phyloP scores from a whole-genome alignment of 2,113 vertebrate species.

The Pteropus alecto region DNA sequence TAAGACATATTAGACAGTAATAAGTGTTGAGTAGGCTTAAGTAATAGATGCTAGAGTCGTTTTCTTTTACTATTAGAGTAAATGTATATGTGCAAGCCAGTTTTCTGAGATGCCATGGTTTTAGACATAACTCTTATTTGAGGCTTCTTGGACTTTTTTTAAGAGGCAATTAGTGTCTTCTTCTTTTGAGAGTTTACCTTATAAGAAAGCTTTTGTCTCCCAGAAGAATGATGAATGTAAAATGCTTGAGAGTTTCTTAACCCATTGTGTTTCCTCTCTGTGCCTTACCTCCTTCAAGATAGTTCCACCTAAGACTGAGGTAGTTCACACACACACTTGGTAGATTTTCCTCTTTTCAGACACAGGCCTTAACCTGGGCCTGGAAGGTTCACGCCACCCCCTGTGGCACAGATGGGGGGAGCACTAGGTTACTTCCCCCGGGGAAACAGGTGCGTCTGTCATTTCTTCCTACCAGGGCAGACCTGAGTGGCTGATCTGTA shows the following conservation, averaged over 20 bases:
- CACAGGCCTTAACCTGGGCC: not conserved
- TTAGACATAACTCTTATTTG: not conserved
- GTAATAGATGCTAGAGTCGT: not conserved
- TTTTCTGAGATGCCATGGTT: not conserved
- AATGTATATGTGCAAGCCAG: not conserved
- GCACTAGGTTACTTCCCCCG: not conserved
- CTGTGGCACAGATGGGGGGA: not conserved
- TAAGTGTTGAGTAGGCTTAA: not conserved
- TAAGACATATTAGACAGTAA: not conserved
- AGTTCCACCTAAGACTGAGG: not conserved
- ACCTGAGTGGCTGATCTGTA: not conserved
- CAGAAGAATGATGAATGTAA: slow-evolving; percentile 22
- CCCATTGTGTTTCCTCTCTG: not conserved
- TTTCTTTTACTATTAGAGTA: slow-evolving; percentile 19
- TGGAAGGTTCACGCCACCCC: not conserved
- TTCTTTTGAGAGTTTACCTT: not conserved
- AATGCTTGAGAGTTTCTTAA: not conserved
- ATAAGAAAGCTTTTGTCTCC: not conserved
- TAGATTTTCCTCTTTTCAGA: not conserved
- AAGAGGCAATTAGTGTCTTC: slow-evolving; percentile 10
- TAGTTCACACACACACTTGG: not conserved
- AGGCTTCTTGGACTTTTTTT: not conserved
- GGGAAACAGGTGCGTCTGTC: not conserved
- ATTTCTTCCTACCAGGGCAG: not conserved
- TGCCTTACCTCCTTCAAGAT: slow-evolving; percentile 18